phyloP scores from a whole-genome alignment of 2,113 vertebrate species.

The human region DNA sequence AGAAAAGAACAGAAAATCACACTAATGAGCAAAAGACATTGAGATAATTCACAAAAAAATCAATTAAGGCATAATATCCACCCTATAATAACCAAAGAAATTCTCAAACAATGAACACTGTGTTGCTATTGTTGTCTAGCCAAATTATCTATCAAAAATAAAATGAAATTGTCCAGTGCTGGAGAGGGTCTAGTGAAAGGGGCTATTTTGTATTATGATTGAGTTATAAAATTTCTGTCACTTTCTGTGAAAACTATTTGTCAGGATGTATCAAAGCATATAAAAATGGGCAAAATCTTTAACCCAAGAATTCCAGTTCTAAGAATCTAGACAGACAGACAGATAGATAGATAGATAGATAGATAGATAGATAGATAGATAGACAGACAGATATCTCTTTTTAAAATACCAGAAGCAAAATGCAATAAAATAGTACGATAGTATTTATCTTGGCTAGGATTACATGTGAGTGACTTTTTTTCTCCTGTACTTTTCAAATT shows the following conservation, averaged over 20 bases:
- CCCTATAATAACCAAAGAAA: neutral
- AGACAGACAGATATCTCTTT: neutral
- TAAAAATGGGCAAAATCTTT: neutral
- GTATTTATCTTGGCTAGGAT: neutral
- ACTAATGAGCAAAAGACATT: neutral
- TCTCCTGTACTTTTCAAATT: neutral
- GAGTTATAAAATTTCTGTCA: neutral
- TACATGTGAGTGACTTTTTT: neutral
- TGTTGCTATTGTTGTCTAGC: neutral
- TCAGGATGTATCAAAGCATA: neutral
- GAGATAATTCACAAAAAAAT: neutral
- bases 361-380: rapidly evolving
- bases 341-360: too few species aligned
- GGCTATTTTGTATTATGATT: neutral
- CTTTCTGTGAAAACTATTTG: neutral
- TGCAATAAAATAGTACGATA: neutral
- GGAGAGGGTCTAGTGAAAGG: neutral
- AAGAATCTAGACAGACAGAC: neutral
- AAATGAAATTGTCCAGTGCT: neutral
- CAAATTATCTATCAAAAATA: neutral
- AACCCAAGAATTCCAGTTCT: neutral
- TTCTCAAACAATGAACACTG: neutral
- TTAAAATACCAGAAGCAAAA: neutral
- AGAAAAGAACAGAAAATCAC: neutral
- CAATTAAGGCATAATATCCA: neutral